Conservation (phyloP, 2,888 invertebrate genomes). For the Caenorhabditis virilis region DNA sequence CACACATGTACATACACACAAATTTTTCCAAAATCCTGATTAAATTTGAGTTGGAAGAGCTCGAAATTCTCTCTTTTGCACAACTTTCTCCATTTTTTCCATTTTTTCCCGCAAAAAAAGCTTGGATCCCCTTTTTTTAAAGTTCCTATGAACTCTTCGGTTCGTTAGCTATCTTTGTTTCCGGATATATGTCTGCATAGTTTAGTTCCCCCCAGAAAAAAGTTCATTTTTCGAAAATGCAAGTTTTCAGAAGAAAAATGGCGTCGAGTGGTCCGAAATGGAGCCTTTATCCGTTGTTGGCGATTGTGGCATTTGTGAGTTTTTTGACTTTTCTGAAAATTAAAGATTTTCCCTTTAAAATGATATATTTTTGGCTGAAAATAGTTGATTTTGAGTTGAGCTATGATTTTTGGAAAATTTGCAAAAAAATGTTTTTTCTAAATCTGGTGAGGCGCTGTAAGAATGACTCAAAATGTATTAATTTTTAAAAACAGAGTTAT, state of each 20-base stretch:
- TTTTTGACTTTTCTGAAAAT: slow-evolving; percentile 5
- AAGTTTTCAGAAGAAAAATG: slow-evolving; percentile 12
- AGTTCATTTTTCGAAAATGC: not conserved
- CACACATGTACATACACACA: not conserved
- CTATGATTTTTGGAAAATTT: not conserved
- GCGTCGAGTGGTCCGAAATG: slow-evolving; percentile 59
- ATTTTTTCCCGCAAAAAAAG: not conserved
- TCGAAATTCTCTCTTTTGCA: not conserved
- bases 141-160: slow-evolving; percentile 4
- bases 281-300: slow-evolving; percentile 62
- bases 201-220: too few relatives aligned
- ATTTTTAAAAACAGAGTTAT: too few relatives aligned
- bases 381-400: not conserved
- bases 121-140: not conserved
- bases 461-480: not conserved
- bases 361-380: too few relatives aligned
- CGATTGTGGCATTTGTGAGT: slow-evolving; percentile 59
- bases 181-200: not conserved
- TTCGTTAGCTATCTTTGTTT: not conserved
- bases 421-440: not conserved
- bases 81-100: not conserved
- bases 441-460: not conserved
- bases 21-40: too few relatives aligned
- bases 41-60: too few relatives aligned
- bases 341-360: too few relatives aligned